Base-by-base conservation (phyloP, 2,113 vertebrate genomes). In the Scalopus aquaticus region DNA sequence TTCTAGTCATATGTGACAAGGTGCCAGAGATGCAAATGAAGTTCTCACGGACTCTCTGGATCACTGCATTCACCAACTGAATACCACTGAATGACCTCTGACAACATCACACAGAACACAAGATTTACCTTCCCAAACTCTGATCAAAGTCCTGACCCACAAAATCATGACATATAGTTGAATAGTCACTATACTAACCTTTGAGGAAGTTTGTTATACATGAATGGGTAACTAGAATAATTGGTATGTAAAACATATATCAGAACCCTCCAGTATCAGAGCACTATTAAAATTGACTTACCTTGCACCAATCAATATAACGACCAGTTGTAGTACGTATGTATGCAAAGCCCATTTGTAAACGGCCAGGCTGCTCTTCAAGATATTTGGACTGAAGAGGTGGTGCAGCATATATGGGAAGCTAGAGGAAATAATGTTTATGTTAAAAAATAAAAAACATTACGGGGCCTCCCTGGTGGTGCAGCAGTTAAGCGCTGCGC, bases 351-450 rank as follows among this genome's bases (percentile, higher is more conserved):
- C 97, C 97, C 83, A 88, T 98, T 96, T 99, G 98, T 74, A 99
- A 94, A 11, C 6, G 73, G 32, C 99, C 98, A 0, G 99, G 98
- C 83, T 98, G 96, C 46, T 99, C 98, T 88, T 98, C 98, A 15
- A 99, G 0, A 91, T 98, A 98, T 24, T 86, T 98, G 0, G 88
- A 98, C 28, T 95, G 95, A 81, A 87, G 95, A 17, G 98, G 95
- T 69, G 98, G 97, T 0, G 98, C 96, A 3, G 93, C 95, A 96
- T 99, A 99, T 97, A 99, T 95, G 42, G 99, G 98, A 80, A 99
- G 98, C 99, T 99, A 98, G 1, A 95, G 93, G 88, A 93, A 81
- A 65, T 56, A 20, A 65, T 80, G 1, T 62, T 84, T 17, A 84
- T 37, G 16, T 93, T 30, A 77, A 94, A 85, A 95, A 65, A 54